Conservation (phyloP, 1,140 invertebrate genomes). For the Helicoverpa armigera region DNA sequence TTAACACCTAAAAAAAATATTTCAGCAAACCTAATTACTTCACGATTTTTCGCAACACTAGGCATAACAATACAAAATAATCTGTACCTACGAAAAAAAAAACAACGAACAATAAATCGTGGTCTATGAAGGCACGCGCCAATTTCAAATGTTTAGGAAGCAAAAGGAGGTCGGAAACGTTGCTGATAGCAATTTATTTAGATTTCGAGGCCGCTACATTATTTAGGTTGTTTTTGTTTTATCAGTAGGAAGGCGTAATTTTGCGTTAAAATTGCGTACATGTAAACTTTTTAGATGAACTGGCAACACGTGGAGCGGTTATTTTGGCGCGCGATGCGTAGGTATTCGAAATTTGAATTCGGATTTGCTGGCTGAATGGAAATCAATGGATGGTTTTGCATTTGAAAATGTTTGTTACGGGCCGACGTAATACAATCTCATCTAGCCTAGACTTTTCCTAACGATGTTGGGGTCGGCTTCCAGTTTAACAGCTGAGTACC, state of each 20-base stretch:
- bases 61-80: not conserved
- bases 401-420: not conserved
- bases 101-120: slow-evolving; percentile 39
- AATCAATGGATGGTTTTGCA: not conserved
- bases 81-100: slow-evolving; percentile 4
- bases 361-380: not conserved
- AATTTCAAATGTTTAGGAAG: slow-evolving; percentile 73
- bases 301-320: slow-evolving; percentile 21
- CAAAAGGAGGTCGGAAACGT: slow-evolving; percentile 82
- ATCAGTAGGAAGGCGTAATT: slow-evolving; percentile 84
- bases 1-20: not conserved
- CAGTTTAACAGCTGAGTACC: too few species aligned
- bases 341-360: slow-evolving; percentile 4
- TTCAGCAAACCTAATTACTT: too few species aligned
- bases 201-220: slow-evolving; percentile 82
- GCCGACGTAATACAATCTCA: too few species aligned
- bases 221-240: slow-evolving; percentile 85
- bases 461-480: too few species aligned
- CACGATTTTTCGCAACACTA: not conserved
- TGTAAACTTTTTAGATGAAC: slow-evolving; percentile 50
- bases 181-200: slow-evolving; percentile 83
- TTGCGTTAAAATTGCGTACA: slow-evolving; percentile 65
- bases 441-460: too few species aligned
- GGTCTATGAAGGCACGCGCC: slow-evolving; percentile 48
- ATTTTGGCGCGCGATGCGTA: not conserved